A percentile compares a stretch with the other conserved stretches of the same genome.
Conservation (phyloP, 2,888 invertebrate genomes). For the Microctonus hyperodae region DNA sequence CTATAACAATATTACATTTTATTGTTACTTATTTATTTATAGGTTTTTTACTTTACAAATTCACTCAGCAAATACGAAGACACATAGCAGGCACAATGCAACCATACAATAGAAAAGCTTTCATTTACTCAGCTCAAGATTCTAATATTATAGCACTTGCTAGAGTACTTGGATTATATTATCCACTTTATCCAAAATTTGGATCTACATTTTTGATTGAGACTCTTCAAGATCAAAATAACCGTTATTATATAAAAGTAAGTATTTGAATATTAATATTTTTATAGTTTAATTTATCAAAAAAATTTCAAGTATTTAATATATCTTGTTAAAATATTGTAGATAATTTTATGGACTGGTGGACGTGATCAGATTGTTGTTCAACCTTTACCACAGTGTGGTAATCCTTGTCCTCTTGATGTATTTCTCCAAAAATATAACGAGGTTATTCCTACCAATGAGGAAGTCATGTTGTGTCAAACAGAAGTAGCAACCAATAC, state of each 20-base stretch:
- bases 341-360: slow-evolving; percentile 61
- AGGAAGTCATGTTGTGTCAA: slow-evolving; percentile 46
- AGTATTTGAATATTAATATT: no score
- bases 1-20: neutral
- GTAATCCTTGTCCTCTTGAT: slow-evolving; percentile 57
- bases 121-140: slow-evolving; percentile 53
- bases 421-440: slow-evolving; percentile 53
- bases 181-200: slow-evolving; percentile 51
- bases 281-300: no score
- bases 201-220: slow-evolving; percentile 55
- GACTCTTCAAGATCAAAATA: slow-evolving; percentile 48
- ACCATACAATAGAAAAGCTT: slow-evolving; percentile 51
- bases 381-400: slow-evolving; percentile 59
- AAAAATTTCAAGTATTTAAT: no score
- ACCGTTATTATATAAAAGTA: slow-evolving; percentile 51
- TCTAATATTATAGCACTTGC: slow-evolving; percentile 51
- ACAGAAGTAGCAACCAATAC: neutral
- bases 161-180: slow-evolving; percentile 48
- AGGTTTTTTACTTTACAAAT: slow-evolving; percentile 52
- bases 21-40: neutral
- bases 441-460: slow-evolving; percentile 47
- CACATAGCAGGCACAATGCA: slow-evolving; percentile 40
- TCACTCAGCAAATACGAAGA: slow-evolving; percentile 49
- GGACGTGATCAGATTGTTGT: slow-evolving; percentile 50
- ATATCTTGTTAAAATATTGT: no score